Percentiles rank a stretch among this genome's conserved stretches.
Evolutionary conservation across 2,888 invertebrate species (phyloP).

Genomic region (Odontothrips loti): DNA sequence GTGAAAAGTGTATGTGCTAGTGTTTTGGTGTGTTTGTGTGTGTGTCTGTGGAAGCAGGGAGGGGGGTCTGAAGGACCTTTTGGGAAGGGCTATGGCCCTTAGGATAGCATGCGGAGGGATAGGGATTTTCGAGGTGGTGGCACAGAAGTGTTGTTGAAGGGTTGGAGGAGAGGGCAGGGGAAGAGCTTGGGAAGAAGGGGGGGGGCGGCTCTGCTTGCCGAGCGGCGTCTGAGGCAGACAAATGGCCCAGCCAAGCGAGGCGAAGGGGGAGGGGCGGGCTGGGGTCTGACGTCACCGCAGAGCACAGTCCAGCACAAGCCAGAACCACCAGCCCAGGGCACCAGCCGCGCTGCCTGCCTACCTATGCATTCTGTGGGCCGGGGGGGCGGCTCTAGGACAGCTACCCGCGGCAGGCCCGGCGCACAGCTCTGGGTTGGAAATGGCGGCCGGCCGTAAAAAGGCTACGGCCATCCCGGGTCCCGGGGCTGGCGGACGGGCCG

Average conservation of each 20-base stretch:
- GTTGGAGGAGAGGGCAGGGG: neutral
- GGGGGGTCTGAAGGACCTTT: neutral
- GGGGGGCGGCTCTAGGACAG: too few relatives aligned
- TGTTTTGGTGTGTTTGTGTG: neutral
- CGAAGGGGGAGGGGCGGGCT: neutral
- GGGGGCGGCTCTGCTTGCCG: neutral
- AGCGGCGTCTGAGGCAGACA: constrained; percentile 16
- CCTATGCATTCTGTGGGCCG: too few relatives aligned
- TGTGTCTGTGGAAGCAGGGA: neutral
- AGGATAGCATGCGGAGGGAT: too few relatives aligned
- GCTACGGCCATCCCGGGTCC: neutral
- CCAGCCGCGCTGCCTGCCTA: too few relatives aligned
- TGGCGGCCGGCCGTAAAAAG: neutral
- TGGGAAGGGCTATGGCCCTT: too few relatives aligned
- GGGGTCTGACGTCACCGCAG: neutral
- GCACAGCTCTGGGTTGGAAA: neutral
- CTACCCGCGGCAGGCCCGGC: too few relatives aligned
- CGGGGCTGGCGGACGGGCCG: too few relatives aligned
- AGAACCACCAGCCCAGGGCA: too few relatives aligned
- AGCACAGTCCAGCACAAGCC: neutral
- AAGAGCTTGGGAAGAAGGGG: neutral
- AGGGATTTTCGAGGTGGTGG: too few relatives aligned
- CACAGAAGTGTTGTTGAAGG: neutral
- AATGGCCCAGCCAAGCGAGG: neutral
- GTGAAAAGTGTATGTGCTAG: neutral